Evolutionary conservation across 2,797 vertebrate genomes (phyloP).

Genomic region (Gambelia wislizenii): DNA sequence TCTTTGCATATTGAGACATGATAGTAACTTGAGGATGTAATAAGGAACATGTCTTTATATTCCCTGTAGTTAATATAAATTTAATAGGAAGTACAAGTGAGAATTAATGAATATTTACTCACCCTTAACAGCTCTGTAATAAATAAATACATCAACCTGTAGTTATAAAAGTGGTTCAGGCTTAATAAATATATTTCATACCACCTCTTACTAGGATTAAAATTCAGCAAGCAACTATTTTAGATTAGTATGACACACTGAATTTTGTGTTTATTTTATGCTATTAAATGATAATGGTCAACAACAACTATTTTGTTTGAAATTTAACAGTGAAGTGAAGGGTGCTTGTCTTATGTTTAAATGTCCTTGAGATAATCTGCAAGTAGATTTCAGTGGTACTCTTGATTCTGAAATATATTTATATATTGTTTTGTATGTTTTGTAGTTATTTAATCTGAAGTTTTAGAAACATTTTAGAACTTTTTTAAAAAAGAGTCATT

Average conservation of each 20-base stretch:
- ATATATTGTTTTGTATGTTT: not conserved
- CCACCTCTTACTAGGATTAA: not conserved
- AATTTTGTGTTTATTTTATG: slow-evolving; percentile 24
- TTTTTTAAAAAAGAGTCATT: not conserved
- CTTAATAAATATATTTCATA: slow-evolving; percentile 60
- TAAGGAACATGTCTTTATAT: slow-evolving; percentile 14
- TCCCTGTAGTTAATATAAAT: slow-evolving; percentile 8
- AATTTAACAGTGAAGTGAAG: slow-evolving; percentile 20
- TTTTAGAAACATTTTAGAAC: slow-evolving; percentile 8
- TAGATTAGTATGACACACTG: slow-evolving; percentile 34
- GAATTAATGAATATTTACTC: slow-evolving; percentile 30
- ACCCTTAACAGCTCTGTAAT: slow-evolving; percentile 29
- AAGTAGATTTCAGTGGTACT: not conserved
- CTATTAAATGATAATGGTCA: slow-evolving; percentile 38
- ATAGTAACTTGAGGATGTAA: slow-evolving; percentile 39
- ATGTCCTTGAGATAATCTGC: slow-evolving; percentile 18
- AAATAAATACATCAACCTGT: not conserved
- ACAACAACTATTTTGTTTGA: slow-evolving; percentile 37
- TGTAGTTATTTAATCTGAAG: accelerated
- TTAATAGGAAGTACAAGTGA: slow-evolving; percentile 38
- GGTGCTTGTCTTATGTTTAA: not conserved
- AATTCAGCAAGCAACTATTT: slow-evolving; percentile 41
- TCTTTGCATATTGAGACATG: slow-evolving; percentile 50
- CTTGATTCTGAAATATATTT: not conserved
- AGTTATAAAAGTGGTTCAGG: slow-evolving; percentile 27